A percentile compares a stretch with the other conserved stretches of the same genome.
Conservation (phyloP, 2,888 invertebrate genomes). For the Epistrophe grossulariae region DNA sequence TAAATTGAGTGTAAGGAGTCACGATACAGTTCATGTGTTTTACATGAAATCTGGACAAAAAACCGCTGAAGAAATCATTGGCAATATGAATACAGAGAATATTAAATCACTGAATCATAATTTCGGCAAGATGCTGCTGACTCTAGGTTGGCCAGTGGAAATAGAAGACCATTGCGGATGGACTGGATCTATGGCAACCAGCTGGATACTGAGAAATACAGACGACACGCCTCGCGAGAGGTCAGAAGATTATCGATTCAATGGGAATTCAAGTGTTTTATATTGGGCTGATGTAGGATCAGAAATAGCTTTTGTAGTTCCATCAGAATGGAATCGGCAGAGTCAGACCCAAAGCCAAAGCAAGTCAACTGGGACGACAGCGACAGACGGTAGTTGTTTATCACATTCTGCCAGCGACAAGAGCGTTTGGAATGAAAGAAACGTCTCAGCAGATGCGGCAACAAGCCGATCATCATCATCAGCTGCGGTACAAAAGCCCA, state of each 20-base stretch:
- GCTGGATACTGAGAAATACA: conserved; percentile 88
- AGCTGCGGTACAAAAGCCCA: conserved; percentile 85
- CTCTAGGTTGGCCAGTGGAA: conserved; percentile 95
- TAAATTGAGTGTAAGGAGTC: conserved; percentile 92
- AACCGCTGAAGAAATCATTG: conserved; percentile 90
- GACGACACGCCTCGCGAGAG: conserved; percentile 83
- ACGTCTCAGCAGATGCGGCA: conserved; percentile 72
- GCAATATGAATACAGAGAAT: conserved; percentile 82
- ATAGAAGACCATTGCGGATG: conserved; percentile 95
- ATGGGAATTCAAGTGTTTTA: conserved; percentile 92
- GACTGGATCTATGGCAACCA: conserved; percentile 95
- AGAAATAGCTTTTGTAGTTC: conserved; percentile 98
- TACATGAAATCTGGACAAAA: conserved; percentile 95
- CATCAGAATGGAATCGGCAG: conserved; percentile 86
- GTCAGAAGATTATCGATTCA: conserved; percentile 88
- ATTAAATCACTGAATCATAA: conserved; percentile 84
- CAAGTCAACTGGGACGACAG: neutral
- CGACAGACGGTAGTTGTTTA: conserved; percentile 84
- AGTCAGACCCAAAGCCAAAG: conserved; percentile 54
- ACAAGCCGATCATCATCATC: conserved; percentile 64
- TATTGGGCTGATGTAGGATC: conserved; percentile 98
- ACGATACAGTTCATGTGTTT: conserved; percentile 97
- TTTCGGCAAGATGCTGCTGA: conserved; percentile 87
- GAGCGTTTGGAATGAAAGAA: conserved; percentile 76
- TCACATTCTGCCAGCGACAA: conserved; percentile 79